These are phyloP conservation scores for Danio tinwini DNA, from an alignment of 2,797 vertebrate genomes.

Conservation along the genomic window DNA sequence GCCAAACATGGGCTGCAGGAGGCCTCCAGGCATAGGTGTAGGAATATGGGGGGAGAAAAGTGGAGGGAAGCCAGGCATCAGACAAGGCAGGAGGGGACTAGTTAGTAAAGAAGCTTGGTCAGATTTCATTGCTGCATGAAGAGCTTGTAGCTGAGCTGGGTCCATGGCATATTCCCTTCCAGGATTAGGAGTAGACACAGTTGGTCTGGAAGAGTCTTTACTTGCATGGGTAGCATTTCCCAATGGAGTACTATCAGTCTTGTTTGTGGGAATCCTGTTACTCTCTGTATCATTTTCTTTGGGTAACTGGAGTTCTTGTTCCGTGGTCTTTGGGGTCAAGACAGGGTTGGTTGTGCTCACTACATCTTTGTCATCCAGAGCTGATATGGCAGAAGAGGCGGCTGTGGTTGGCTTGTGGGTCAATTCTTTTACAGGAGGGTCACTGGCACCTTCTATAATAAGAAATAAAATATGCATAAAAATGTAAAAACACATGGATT, in stretches of 20 bases:
- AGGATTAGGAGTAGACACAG: slow-evolving; percentile 76
- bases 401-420: slow-evolving; percentile 84
- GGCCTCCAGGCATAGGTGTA: slow-evolving; percentile 84
- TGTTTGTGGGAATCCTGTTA: slow-evolving; percentile 82
- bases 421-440: slow-evolving; percentile 84
- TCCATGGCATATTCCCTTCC: slow-evolving; percentile 84
- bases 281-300: slow-evolving; percentile 87
- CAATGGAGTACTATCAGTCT: slow-evolving; percentile 53
- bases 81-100: slow-evolving; percentile 87
- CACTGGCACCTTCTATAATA: slow-evolving; percentile 74
- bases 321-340: slow-evolving; percentile 75
- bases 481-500: background rate
- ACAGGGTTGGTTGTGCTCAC: slow-evolving; percentile 65
- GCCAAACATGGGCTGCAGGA: slow-evolving; percentile 89
- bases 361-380: slow-evolving; percentile 77
- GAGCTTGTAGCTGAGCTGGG: slow-evolving; percentile 83
- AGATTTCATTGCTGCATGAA: slow-evolving; percentile 83
- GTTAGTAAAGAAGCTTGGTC: slow-evolving; percentile 84
- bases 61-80: slow-evolving; percentile 87
- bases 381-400: slow-evolving; percentile 76
- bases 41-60: slow-evolving; percentile 87
- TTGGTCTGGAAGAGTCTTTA: slow-evolving; percentile 76
- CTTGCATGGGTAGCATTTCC: slow-evolving; percentile 69
- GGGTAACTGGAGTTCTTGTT: slow-evolving; percentile 75
- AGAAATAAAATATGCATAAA: slow-evolving; percentile 5